Base-by-base conservation (phyloP, 37 sponge, comb jelly and placozoan genomes). In the Aplysina aerophoba region DNA sequence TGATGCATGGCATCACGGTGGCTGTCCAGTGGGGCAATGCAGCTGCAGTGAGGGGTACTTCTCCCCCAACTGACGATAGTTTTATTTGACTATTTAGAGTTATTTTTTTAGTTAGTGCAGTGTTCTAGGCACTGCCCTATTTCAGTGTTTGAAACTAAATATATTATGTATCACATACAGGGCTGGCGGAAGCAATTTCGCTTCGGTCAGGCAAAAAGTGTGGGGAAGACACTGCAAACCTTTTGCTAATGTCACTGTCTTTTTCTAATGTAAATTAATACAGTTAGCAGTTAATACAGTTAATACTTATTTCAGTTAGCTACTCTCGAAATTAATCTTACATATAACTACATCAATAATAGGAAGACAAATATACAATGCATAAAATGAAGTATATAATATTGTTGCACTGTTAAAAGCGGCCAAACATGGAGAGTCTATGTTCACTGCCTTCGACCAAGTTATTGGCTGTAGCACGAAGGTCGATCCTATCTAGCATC, bases 361-460 rank as follows among this genome's bases (percentile, higher is more conserved):
- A 57, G 27, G n/a, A n/a, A 24, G n/a, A 67, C n/a, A 28, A 25
- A 67, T 16, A 16, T 24, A 14, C 14, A 67, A 67, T 22, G n/a
- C 19, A 67, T 25, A 25, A 67, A 15, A n/a, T 14, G 27, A 24
- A 67, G 14, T 14, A 14, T 14, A 67, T 67, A 13, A n/a, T n/a
- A n/a, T n/a, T n/a, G n/a, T n/a, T n/a, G n/a, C n/a, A n/a, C n/a
- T n/a, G n/a, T n/a, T n/a, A 58, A 55, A 86, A 82, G 20, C 59
- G 85, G 19, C 86, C 86, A 73, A 90, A 90, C 0, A 31, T 4
- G 34, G 37, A 30, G 4, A 59, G 83, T 54, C 93, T 62, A 37
- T 89, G 74, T 17, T 83, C 81, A n/a, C 60, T 57, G 5, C 55
- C 79, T 31, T 22, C 38, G 34, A 86, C 87, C 81, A 92, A 92